A percentile compares a stretch with the other conserved stretches of the same genome.
Evolutionary conservation across 2,888 invertebrate species (phyloP).

Genomic region (Melolontha melolontha): DNA sequence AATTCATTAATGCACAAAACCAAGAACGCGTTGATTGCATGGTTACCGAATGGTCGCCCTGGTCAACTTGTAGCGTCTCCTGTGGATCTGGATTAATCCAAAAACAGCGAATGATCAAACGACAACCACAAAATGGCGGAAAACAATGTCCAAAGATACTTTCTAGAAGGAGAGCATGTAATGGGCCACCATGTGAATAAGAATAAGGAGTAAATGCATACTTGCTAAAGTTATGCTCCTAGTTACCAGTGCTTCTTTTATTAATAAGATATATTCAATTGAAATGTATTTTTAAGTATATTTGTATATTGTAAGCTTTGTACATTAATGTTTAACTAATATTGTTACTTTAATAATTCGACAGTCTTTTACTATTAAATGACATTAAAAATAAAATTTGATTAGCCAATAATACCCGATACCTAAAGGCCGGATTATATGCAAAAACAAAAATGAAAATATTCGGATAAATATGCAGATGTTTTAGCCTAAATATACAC

Average conservation of each 20-base stretch:
- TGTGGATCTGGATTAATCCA: constrained; percentile 83
- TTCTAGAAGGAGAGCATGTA: constrained; percentile 71
- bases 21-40: constrained; percentile 71
- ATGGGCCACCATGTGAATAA: constrained; percentile 48
- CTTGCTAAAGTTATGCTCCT: not conserved
- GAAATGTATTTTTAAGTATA: not conserved
- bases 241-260: too few species aligned
- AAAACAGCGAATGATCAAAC: constrained; percentile 73
- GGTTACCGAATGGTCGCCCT: constrained; percentile 84
- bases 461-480: too few species aligned
- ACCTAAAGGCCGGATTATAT: too few species aligned
- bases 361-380: too few species aligned
- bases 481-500: too few species aligned
- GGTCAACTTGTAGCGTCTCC: constrained; percentile 83
- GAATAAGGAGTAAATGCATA: not conserved
- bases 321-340: too few species aligned
- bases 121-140: constrained; percentile 74
- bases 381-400: too few species aligned
- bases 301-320: too few species aligned
- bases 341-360: too few species aligned
- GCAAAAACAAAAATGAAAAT: too few species aligned
- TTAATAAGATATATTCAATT: not conserved
- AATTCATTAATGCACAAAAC: constrained; percentile 11
- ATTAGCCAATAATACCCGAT: too few species aligned
- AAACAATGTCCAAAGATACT: constrained; percentile 73